Evolutionary conservation across 2,888 invertebrate genomes (phyloP).

Genomic region (Abrostola tripartita): DNA sequence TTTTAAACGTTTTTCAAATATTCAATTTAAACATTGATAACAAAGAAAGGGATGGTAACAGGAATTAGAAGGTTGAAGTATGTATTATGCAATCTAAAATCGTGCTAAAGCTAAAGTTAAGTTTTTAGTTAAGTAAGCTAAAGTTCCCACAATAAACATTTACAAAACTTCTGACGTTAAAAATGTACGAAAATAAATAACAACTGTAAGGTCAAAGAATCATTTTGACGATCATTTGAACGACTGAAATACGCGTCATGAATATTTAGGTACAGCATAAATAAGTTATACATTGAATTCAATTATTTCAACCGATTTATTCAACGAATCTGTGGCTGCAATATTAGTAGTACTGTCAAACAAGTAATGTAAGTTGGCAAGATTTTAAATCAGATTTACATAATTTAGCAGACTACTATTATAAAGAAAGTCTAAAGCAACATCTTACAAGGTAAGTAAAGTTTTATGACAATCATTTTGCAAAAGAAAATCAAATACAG

Average conservation of each 20-base stretch:
- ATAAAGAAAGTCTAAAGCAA: no score
- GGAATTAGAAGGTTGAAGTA: no score
- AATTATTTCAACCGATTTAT: slow-evolving; percentile 4
- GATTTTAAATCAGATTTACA: background rate
- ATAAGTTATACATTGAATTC: slow-evolving; percentile 9
- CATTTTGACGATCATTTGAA: slow-evolving; percentile 21
- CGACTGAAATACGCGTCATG: slow-evolving; percentile 35
- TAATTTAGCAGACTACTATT: no score
- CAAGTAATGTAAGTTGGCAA: background rate
- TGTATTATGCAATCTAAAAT: no score
- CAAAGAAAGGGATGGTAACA: no score
- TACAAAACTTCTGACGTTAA: slow-evolving; percentile 6
- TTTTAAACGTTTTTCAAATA: no score
- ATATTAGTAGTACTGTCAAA: background rate
- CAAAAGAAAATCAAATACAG: no score
- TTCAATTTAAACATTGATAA: no score
- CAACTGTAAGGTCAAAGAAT: slow-evolving; percentile 28
- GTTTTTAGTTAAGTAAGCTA: background rate
- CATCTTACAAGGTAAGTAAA: no score
- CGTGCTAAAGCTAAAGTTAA: background rate
- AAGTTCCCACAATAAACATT: background rate
- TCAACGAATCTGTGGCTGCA: background rate
- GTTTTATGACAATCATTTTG: no score
- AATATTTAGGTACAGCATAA: slow-evolving; percentile 36
- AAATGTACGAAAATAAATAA: slow-evolving; percentile 28